Evolutionary conservation across 1,140 invertebrate genomes (phyloP).

Genomic region (Caenorhabditis tropicalis): DNA sequence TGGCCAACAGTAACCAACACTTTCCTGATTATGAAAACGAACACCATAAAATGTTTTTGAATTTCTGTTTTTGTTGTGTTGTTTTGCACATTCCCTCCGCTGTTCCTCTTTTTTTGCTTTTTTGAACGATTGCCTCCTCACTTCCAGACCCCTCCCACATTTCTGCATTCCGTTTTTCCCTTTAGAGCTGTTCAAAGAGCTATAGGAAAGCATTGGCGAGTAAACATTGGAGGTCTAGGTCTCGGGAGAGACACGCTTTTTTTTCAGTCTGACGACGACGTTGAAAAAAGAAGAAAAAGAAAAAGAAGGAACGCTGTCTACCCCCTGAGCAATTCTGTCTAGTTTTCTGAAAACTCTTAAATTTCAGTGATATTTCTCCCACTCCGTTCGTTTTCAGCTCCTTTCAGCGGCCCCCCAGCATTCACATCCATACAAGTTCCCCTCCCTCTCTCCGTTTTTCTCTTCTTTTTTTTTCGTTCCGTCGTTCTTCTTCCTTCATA

Average conservation of each 20-base stretch:
- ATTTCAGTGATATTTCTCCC: background rate
- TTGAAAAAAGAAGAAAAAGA: background rate
- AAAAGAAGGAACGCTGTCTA: slow-evolving; percentile 1
- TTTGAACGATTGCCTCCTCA: background rate
- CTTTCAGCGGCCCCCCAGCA: background rate
- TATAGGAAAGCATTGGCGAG: background rate
- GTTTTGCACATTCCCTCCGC: background rate
- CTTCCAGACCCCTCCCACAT: background rate
- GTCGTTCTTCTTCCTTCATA: background rate
- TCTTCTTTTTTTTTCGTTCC: slow-evolving; percentile 7
- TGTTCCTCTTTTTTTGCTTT: background rate
- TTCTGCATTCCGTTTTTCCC: too few relatives aligned
- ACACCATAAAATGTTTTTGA: background rate
- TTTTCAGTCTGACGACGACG: slow-evolving; percentile 18
- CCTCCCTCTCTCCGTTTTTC: background rate
- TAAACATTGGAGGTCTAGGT: slow-evolving; percentile 30
- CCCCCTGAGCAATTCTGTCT: background rate
- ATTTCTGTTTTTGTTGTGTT: slow-evolving; percentile 24
- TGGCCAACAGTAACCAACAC: too few relatives aligned
- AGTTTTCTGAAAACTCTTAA: background rate
- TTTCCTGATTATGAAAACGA: too few relatives aligned
- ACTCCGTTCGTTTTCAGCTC: background rate
- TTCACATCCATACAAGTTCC: background rate
- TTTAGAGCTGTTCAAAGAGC: background rate
- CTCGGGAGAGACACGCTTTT: slow-evolving; percentile 26